Percentiles rank a stretch among this genome's conserved stretches.
Conservation (phyloP, 2,888 invertebrate genomes). For the Lasioglossum vierecki region DNA sequence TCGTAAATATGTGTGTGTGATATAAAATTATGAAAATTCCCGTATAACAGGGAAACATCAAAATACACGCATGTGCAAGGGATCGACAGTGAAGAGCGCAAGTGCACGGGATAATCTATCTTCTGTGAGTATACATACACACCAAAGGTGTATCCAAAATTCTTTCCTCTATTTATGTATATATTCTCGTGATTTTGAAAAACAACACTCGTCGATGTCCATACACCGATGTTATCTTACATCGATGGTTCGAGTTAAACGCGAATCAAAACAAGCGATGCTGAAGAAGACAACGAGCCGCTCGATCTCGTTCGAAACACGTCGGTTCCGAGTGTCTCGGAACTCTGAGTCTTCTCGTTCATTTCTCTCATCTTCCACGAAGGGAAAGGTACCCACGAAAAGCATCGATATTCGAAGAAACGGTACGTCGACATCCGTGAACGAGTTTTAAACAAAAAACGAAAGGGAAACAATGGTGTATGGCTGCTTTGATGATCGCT, state of each 20-base stretch:
- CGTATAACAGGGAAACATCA: not conserved
- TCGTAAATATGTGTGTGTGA: not conserved
- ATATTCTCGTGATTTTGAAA: conserved; percentile 42
- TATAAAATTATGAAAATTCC: not conserved
- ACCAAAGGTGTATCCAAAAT: conserved; percentile 23
- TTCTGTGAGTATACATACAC: conserved; percentile 31
- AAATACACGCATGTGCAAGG: conserved; percentile 57
- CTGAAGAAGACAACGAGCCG: conserved; percentile 45
- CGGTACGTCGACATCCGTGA: not conserved
- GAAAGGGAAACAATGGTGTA: conserved; percentile 33
- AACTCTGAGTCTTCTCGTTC: conserved; percentile 42
- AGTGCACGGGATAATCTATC: conserved; percentile 55
- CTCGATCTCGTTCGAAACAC: conserved; percentile 30
- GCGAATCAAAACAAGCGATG: conserved; percentile 64
- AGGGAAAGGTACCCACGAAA: conserved; percentile 10
- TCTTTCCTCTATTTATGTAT: conserved; percentile 31
- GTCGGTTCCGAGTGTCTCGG: conserved; percentile 27
- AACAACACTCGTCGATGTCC: conserved; percentile 34
- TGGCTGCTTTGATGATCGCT: conserved; percentile 3
- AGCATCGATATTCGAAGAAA: not conserved
- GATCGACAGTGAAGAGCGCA: conserved; percentile 43
- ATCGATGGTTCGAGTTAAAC: conserved; percentile 44
- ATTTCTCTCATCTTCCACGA: conserved; percentile 20
- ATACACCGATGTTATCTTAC: conserved; percentile 34
- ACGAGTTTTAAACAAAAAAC: not conserved